Conservation (phyloP, 2,888 invertebrate genomes). For the Gymnocheta viridis region DNA sequence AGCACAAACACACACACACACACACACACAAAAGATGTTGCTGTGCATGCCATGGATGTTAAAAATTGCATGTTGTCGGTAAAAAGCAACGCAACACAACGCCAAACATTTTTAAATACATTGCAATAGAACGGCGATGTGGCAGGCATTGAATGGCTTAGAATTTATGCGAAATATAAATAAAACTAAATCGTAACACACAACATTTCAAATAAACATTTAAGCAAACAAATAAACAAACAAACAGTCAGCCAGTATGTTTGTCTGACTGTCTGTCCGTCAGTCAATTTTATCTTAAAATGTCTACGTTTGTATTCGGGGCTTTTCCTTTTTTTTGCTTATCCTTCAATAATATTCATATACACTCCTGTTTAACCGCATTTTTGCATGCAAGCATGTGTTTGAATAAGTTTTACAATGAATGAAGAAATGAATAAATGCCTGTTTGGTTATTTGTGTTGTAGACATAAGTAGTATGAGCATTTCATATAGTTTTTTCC, state of each 20-base stretch:
- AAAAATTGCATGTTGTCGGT: slow-evolving; percentile 13
- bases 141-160: slow-evolving; percentile 20
- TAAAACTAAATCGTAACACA: slow-evolving; percentile 31
- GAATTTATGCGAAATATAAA: slow-evolving; percentile 12
- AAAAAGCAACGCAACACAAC: neutral
- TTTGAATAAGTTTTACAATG: neutral
- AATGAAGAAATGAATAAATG: slow-evolving; percentile 26
- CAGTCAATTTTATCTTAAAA: slow-evolving; percentile 1
- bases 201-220: slow-evolving; percentile 34
- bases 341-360: slow-evolving; percentile 2
- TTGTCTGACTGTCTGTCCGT: neutral
- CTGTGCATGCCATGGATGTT: slow-evolving; percentile 45
- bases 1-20: neutral
- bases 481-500: neutral
- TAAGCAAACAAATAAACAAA: slow-evolving; percentile 8
- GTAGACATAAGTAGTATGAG: neutral
- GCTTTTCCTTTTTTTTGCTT: neutral
- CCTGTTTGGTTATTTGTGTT: neutral
- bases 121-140: neutral
- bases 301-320: neutral
- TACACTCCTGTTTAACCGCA: neutral
- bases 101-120: slow-evolving; percentile 1
- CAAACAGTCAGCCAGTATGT: neutral
- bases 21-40: slow-evolving; percentile 9
- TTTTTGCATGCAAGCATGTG: neutral